Conservation (phyloP, 2,113 vertebrate species). For the Sinocyclocheilus maitianheensis region DNA sequence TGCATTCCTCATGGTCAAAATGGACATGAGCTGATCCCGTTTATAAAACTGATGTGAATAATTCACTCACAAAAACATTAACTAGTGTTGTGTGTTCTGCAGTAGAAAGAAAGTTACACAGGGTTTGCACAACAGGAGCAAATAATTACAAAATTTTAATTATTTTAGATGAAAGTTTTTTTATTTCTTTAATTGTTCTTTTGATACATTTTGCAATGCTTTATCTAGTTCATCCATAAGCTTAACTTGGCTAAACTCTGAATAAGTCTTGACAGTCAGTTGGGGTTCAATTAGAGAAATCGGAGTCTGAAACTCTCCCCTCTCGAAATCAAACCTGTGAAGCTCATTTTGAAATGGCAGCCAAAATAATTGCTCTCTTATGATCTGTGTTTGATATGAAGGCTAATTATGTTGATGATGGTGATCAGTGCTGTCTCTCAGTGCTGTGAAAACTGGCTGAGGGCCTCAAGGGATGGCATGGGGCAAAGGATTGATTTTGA, state of each 20-base stretch:
- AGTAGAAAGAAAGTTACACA: too few relatives aligned
- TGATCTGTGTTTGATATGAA: conserved; percentile 43
- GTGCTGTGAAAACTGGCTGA: conserved; percentile 2
- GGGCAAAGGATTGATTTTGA: conserved; percentile 20
- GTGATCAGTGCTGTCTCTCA: conserved; percentile 20
- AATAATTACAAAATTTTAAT: too few relatives aligned
- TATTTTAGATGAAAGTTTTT: too few relatives aligned
- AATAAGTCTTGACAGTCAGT: background rate
- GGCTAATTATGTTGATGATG: conserved; percentile 49
- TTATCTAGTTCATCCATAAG: background rate
- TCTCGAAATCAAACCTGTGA: background rate
- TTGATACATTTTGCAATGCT: background rate
- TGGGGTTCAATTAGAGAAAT: background rate
- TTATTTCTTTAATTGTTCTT: background rate
- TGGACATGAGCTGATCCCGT: background rate
- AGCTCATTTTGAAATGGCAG: conserved; percentile 22
- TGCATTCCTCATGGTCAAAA: too few relatives aligned
- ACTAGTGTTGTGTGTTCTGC: background rate
- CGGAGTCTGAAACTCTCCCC: background rate
- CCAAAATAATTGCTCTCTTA: conserved; percentile 34
- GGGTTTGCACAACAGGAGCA: background rate
- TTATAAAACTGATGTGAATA: background rate
- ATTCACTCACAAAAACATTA: background rate
- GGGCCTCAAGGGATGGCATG: conserved; percentile 17
- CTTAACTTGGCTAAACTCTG: background rate